A percentile compares a stretch with the other conserved stretches of the same genome.
These are phyloP conservation scores for Euwallacea fornicatus DNA, from an alignment of 1,140 invertebrate genomes.

Conservation along the genomic window DNA sequence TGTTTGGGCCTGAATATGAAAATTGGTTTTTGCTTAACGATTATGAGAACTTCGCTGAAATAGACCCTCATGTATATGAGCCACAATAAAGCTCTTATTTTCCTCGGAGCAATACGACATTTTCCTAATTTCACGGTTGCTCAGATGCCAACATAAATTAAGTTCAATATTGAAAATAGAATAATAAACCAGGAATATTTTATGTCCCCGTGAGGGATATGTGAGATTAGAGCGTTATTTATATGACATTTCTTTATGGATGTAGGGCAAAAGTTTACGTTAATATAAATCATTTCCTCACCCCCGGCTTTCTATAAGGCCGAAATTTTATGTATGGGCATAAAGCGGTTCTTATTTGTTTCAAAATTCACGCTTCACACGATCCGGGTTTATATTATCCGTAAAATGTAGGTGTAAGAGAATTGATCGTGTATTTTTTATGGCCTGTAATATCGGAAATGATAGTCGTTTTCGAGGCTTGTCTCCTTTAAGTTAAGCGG, in stretches of 20 bases:
- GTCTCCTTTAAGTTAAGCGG: too few species aligned
- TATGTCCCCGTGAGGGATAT: constrained; percentile 26
- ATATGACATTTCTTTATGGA: constrained; percentile 31
- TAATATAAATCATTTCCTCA: constrained; percentile 31
- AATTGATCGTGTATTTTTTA: not conserved
- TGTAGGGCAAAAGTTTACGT: constrained; percentile 33
- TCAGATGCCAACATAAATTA: constrained; percentile 17
- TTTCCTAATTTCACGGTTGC: constrained; percentile 30
- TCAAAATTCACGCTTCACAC: constrained; percentile 29
- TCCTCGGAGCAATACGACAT: not conserved
- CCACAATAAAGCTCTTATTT: too few species aligned
- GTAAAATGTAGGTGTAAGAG: constrained; percentile 1
- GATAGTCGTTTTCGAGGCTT: too few species aligned
- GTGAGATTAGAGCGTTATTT: constrained; percentile 31
- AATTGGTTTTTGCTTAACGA: constrained; percentile 22
- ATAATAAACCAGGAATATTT: constrained; percentile 31
- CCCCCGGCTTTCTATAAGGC: constrained; percentile 22
- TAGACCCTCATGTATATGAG: too few species aligned
- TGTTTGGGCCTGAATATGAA: constrained; percentile 21
- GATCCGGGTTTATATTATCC: constrained; percentile 5
- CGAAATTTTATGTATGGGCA: constrained; percentile 32
- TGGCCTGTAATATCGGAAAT: too few species aligned
- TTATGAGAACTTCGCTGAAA: constrained; percentile 12
- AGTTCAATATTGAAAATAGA: constrained; percentile 22
- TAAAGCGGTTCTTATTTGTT: constrained; percentile 31